Evolutionary conservation across 2,797 vertebrate species (phyloP).

Genomic region (Alectoris magna): DNA sequence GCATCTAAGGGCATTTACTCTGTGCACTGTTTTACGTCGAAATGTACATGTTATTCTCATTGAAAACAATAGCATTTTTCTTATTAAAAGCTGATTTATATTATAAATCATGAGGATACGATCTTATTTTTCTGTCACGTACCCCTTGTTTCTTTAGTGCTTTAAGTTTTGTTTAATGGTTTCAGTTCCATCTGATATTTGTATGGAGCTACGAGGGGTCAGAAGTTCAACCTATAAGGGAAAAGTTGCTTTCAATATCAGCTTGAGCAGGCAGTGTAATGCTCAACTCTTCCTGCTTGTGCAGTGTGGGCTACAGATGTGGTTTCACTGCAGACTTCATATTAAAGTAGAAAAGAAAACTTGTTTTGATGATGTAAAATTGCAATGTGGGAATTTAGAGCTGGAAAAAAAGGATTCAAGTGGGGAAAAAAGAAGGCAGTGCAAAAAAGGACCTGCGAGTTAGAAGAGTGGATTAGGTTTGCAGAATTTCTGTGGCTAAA

Average conservation of each 20-base stretch:
- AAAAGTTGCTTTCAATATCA: background rate
- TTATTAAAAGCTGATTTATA: conserved; percentile 79
- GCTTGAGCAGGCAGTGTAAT: background rate
- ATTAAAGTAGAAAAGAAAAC: background rate
- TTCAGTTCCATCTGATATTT: background rate
- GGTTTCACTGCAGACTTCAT: background rate
- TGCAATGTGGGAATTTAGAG: background rate
- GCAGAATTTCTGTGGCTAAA: background rate
- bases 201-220: background rate
- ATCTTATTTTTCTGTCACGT: conserved; percentile 28
- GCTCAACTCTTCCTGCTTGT: background rate
- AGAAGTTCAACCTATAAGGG: background rate
- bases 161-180: background rate
- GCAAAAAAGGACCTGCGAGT: background rate
- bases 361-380: background rate
- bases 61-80: conserved; percentile 69
- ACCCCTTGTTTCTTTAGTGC: background rate
- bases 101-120: conserved; percentile 47
- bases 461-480: background rate
- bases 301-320: background rate
- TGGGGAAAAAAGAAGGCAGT: background rate
- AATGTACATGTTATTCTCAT: conserved; percentile 62
- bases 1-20: conserved; percentile 12
- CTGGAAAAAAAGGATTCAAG: background rate
- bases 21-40: conserved; percentile 70